These are phyloP conservation scores for Lepidothrix coronata DNA, from an alignment of 2,113 vertebrate genomes.

Conservation along the genomic window DNA sequence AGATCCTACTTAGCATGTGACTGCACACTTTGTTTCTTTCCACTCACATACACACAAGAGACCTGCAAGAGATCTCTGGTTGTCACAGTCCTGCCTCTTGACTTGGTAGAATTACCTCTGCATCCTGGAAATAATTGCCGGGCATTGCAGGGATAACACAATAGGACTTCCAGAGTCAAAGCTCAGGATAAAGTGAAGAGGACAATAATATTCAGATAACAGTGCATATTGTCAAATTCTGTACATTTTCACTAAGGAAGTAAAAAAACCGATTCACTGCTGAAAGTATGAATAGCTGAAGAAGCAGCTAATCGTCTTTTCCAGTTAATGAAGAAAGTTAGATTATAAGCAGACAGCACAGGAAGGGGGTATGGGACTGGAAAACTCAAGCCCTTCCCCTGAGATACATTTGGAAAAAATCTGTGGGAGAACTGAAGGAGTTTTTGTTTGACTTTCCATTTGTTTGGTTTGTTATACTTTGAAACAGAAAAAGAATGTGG, in stretches of 20 bases:
- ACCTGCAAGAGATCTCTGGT: background rate
- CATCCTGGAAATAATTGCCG: background rate
- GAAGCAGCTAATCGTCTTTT: background rate
- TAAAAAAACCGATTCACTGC: background rate
- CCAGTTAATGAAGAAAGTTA: constrained; percentile 3
- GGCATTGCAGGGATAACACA: background rate
- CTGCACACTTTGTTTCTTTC: background rate
- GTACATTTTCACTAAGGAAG: background rate
- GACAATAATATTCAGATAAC: background rate
- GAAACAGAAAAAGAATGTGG: background rate
- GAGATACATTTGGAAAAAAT: constrained; percentile 52
- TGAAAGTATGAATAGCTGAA: background rate
- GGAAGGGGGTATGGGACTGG: constrained; percentile 5
- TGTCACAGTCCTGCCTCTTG: background rate
- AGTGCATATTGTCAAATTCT: background rate
- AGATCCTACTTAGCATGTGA: background rate
- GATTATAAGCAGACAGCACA: background rate
- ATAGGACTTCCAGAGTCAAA: background rate
- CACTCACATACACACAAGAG: background rate
- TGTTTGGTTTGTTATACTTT: constrained; percentile 23
- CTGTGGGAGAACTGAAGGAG: constrained; percentile 45
- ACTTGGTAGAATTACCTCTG: background rate
- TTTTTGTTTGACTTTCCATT: constrained; percentile 36
- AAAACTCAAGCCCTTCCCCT: constrained; percentile 20
- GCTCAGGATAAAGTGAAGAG: background rate